Percentiles rank a stretch among this genome's conserved stretches.
These are phyloP conservation scores for Larimichthys polyactis DNA, from an alignment of 2,113 vertebrate genomes.

Conservation along the genomic window DNA sequence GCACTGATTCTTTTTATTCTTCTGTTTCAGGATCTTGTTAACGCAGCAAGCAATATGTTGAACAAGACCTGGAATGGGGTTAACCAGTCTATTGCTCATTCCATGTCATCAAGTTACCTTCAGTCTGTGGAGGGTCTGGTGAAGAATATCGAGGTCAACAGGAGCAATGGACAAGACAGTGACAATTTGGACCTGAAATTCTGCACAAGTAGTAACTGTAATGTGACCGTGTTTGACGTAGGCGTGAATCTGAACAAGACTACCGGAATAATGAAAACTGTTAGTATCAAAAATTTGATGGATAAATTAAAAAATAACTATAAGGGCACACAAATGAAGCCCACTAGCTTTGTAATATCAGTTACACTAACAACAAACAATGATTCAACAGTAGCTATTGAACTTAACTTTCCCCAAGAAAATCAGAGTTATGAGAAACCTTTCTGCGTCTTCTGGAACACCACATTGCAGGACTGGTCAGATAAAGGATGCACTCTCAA, in stretches of 20 bases:
- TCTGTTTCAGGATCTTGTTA: slow-evolving; percentile 85
- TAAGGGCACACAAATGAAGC: rapidly evolving
- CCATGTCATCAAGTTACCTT: slow-evolving; percentile 83
- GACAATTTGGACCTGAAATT: slow-evolving; percentile 70
- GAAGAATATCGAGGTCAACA: slow-evolving; percentile 79
- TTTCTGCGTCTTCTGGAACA: slow-evolving; percentile 91
- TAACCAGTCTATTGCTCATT: rapidly evolving
- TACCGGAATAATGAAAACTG: slow-evolving; percentile 58
- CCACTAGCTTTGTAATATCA: slow-evolving; percentile 81
- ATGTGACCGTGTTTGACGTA: slow-evolving; percentile 55
- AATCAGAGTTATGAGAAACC: rapidly evolving
- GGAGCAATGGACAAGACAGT: background rate
- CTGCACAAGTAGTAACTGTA: slow-evolving; percentile 49
- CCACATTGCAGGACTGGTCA: background rate
- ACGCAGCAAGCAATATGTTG: slow-evolving; percentile 79
- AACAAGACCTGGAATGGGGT: slow-evolving; percentile 63
- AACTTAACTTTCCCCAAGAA: slow-evolving; percentile 79
- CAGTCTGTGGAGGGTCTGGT: slow-evolving; percentile 86
- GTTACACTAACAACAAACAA: slow-evolving; percentile 70
- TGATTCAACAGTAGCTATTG: slow-evolving; percentile 55
- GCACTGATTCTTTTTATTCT: slow-evolving; percentile 18
- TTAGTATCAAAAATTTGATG: slow-evolving; percentile 85
- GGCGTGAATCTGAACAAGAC: slow-evolving; percentile 51
- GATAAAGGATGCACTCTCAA: slow-evolving; percentile 54
- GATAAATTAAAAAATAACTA: slow-evolving; percentile 72